phyloP scores from a whole-genome alignment of 1,140 invertebrate genomes.

The Trissolcus basalis region DNA sequence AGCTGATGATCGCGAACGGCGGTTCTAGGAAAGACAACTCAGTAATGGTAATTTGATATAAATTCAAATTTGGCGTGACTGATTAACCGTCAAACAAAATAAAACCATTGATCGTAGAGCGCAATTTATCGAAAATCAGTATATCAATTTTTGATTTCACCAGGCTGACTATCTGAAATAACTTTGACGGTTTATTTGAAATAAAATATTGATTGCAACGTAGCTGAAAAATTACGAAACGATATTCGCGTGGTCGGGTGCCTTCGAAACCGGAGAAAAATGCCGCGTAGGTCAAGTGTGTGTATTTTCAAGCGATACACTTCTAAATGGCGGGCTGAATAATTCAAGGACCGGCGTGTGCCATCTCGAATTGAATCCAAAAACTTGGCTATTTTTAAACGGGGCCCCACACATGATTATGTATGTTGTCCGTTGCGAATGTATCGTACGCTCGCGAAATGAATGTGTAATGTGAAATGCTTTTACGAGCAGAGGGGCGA shows the following conservation, averaged over 20 bases:
- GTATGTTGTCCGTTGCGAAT: slow-evolving; percentile 21
- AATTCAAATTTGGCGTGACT: too few relatives aligned
- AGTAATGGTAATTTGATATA: too few relatives aligned
- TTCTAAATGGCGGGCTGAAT: slow-evolving; percentile 46
- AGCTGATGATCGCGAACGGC: too few relatives aligned
- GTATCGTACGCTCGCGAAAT: slow-evolving; percentile 29
- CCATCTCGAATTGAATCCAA: slow-evolving; percentile 47
- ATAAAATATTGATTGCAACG: slow-evolving; percentile 5
- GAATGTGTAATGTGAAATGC: slow-evolving; percentile 48
- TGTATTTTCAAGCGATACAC: slow-evolving; percentile 35
- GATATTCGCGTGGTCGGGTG: background rate
- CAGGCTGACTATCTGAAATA: too few relatives aligned
- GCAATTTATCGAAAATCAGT: too few relatives aligned
- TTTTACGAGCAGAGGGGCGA: slow-evolving; percentile 50
- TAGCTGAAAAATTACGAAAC: slow-evolving; percentile 15
- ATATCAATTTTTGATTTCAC: too few relatives aligned
- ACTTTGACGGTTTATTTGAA: background rate
- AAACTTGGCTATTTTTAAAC: slow-evolving; percentile 48
- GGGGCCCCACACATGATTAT: slow-evolving; percentile 21
- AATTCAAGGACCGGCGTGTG: slow-evolving; percentile 50
- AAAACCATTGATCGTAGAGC: too few relatives aligned
- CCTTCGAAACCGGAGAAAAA: slow-evolving; percentile 17
- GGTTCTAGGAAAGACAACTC: too few relatives aligned
- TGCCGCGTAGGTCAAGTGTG: slow-evolving; percentile 33
- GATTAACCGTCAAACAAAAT: too few relatives aligned